Evolutionary conservation across 2,888 invertebrate genomes (phyloP), one percentile per base, ranked within the genome.

Genomic region (Octodonta nipae): DNA sequence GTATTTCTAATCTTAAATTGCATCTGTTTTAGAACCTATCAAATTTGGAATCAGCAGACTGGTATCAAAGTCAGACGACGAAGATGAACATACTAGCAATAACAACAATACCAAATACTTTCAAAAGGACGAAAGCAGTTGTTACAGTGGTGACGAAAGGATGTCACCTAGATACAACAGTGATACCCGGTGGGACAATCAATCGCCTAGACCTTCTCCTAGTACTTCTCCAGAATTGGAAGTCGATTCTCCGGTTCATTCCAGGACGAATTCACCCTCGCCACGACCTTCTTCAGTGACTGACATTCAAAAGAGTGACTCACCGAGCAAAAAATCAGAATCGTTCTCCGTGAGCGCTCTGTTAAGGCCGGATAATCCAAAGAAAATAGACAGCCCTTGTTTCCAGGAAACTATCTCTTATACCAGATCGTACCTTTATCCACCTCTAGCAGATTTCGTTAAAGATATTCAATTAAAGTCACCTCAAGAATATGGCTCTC

Each of bases 11-110:
- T n/a, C n/a, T n/a, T n/a, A n/a, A n/a, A n/a, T n/a, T n/a, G n/a
- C n/a, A n/a, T n/a, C n/a, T n/a, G 41, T 70, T 71, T 3, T 75
- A 85, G 86, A 83, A 52, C 77, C 79, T 56, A 75, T 86, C 51
- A 84, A 85, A 51, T 87, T 86, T 51, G 84, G 86, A 37, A 78
- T 87, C 51, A 83, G 75, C 58, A 76, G 86, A 37, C 64, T 87
- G 46, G 81, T 87, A 16, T 71, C 71, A 11, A 69, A 72, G 45
- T 72, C 72, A 24, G 66, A 67, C 15, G 66, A 66, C 35, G 71
- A 70, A 14, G 77, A 77, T 31, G 75, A 77, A 41, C 70, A 70
- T 42, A 70, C 70, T 33, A 56, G 61, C 47, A 55, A 62, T 45
- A 67, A 71, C 44, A 66, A 69, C 41, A 66, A 47, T 40, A 56